Evolutionary conservation across 2,113 vertebrate species (phyloP).

Genomic region (Microcebus murinus): DNA sequence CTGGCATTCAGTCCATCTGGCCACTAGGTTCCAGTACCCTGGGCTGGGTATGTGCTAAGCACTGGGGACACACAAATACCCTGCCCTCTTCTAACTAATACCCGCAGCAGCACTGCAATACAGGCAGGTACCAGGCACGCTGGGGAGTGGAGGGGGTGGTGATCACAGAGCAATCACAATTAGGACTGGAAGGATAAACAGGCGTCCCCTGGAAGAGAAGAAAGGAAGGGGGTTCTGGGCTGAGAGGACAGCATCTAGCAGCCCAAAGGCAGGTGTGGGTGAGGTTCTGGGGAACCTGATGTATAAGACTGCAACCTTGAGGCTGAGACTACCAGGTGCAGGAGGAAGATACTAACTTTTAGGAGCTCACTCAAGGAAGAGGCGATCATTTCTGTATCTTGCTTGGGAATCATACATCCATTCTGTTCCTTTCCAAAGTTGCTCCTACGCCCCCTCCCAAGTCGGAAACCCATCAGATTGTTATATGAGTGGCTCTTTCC

Average conservation of each 20-base stretch:
- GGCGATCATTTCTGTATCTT: not conserved
- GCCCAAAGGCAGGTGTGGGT: too few species aligned
- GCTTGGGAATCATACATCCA: not conserved
- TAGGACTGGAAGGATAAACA: not conserved
- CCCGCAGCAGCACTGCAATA: not conserved
- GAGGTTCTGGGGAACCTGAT: not conserved
- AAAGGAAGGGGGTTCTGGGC: not conserved
- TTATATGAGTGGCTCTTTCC: not conserved
- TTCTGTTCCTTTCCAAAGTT: not conserved
- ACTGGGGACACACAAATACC: not conserved
- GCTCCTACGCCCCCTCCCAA: not conserved
- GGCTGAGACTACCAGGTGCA: not conserved
- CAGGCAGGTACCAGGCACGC: not conserved
- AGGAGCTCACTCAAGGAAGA: not conserved
- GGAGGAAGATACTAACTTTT: not conserved
- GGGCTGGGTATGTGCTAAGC: fast-evolving
- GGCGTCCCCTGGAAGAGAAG: not conserved
- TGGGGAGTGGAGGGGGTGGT: not conserved
- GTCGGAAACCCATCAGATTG: not conserved
- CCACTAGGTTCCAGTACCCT: not conserved
- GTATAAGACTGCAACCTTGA: not conserved
- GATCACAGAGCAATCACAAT: not conserved
- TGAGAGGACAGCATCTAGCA: not conserved
- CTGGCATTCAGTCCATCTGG: not conserved
- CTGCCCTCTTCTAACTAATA: not conserved